phyloP scores from a whole-genome alignment of 2,113 vertebrate species.

The Dinomys branickii region DNA sequence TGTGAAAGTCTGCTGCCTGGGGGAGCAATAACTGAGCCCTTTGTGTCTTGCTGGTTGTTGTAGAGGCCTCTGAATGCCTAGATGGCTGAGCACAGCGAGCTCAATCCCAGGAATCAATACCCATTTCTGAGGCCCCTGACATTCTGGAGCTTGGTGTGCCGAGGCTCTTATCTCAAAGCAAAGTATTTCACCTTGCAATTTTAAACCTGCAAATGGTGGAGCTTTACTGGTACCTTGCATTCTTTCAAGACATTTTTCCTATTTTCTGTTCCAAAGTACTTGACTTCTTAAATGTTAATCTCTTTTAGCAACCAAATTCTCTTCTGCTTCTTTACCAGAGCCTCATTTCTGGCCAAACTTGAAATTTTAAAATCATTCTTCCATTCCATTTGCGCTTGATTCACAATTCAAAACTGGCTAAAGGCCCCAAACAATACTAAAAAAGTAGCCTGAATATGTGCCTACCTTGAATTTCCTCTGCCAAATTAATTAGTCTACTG shows the following conservation, averaged over 20 bases:
- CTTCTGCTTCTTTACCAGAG: background rate
- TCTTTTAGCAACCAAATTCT: background rate
- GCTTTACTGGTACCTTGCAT: background rate
- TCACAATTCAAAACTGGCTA: background rate
- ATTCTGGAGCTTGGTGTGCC: background rate
- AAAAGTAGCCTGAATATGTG: background rate
- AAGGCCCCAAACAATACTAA: background rate
- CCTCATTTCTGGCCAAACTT: background rate
- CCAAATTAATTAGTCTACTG: background rate
- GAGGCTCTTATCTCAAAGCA: background rate
- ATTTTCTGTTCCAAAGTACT: background rate
- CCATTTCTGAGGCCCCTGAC: background rate
- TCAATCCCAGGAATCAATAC: background rate
- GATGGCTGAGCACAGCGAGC: background rate
- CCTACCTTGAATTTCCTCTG: background rate
- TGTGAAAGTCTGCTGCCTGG: background rate
- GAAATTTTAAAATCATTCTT: background rate
- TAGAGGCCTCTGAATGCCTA: background rate
- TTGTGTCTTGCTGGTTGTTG: background rate
- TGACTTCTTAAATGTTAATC: background rate
- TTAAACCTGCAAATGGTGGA: background rate
- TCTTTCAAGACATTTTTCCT: background rate
- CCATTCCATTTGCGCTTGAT: background rate
- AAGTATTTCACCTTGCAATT: background rate
- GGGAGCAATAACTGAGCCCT: background rate